These are phyloP conservation scores for Hippoglossus stenolepis DNA, from an alignment of 2,113 vertebrate species.

Conservation along the genomic window DNA sequence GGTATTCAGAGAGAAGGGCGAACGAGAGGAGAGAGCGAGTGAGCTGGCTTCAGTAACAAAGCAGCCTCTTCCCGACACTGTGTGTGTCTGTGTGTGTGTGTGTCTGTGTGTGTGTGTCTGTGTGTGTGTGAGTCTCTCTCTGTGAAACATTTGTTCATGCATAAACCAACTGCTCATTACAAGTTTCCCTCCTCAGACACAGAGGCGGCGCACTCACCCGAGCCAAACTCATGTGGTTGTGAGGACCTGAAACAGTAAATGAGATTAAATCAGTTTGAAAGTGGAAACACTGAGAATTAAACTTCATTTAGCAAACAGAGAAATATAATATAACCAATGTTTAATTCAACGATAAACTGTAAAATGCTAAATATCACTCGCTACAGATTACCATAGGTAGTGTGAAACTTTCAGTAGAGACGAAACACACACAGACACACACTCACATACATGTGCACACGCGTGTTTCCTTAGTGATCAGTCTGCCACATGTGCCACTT, in stretches of 20 bases:
- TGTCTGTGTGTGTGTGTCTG: constrained; percentile 14
- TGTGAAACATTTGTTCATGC: constrained; percentile 54
- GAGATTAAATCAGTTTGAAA: neutral
- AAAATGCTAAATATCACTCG: no score
- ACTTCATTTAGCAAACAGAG: neutral
- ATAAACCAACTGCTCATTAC: constrained; percentile 50
- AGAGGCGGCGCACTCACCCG: constrained; percentile 33
- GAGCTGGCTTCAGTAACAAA: constrained; percentile 45
- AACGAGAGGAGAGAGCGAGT: constrained; percentile 10
- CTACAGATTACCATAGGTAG: neutral
- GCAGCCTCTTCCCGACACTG: neutral
- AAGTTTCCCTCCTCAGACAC: constrained; percentile 5
- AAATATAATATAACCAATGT: neutral
- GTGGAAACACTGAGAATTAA: neutral
- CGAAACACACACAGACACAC: neutral
- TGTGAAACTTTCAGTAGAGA: no score
- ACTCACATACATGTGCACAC: neutral
- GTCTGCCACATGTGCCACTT: neutral
- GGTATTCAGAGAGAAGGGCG: constrained; percentile 52
- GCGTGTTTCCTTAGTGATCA: neutral
- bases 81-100: neutral
- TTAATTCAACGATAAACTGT: neutral
- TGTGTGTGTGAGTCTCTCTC: constrained; percentile 21
- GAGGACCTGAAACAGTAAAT: constrained; percentile 40
- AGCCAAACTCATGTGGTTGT: constrained; percentile 35